Conservation (phyloP, 2,113 vertebrate species). For the Hippocampus guttulatus region DNA sequence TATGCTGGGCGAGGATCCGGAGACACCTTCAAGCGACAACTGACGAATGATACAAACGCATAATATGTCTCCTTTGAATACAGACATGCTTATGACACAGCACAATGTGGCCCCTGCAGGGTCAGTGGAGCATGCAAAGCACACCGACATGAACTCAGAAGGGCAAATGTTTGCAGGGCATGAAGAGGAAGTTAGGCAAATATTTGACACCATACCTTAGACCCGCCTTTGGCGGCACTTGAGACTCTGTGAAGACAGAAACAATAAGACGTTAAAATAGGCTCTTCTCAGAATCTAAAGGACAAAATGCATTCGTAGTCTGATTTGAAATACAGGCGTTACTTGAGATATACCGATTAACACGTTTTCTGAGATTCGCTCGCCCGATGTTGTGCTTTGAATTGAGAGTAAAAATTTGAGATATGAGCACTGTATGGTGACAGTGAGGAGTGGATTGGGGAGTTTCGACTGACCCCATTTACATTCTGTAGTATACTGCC, state of each 20-base stretch:
- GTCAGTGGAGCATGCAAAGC: conserved; percentile 25
- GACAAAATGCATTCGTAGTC: background rate
- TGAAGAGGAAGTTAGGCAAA: background rate
- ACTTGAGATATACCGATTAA: too few species aligned
- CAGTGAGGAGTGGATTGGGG: too few species aligned
- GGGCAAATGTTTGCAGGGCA: conserved; percentile 18
- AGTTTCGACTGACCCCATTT: too few species aligned
- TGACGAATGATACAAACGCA: background rate
- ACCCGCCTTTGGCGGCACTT: conserved; percentile 62
- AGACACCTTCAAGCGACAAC: background rate
- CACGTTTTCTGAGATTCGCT: too few species aligned
- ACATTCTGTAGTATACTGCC: too few species aligned
- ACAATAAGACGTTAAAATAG: background rate
- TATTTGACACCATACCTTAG: conserved; percentile 75
- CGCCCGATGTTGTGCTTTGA: too few species aligned
- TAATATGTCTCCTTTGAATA: conserved; percentile 1
- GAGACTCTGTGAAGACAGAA: conserved; percentile 72
- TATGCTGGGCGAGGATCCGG: background rate
- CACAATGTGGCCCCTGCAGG: background rate
- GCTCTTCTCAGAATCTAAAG: background rate
- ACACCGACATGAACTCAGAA: conserved; percentile 54
- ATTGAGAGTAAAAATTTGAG: too few species aligned
- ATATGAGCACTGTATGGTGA: too few species aligned
- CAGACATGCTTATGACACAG: conserved; percentile 22
- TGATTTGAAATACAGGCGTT: too few species aligned